Base-by-base conservation (phyloP, 1,140 invertebrate genomes). In the Reticulitermes speratus region DNA sequence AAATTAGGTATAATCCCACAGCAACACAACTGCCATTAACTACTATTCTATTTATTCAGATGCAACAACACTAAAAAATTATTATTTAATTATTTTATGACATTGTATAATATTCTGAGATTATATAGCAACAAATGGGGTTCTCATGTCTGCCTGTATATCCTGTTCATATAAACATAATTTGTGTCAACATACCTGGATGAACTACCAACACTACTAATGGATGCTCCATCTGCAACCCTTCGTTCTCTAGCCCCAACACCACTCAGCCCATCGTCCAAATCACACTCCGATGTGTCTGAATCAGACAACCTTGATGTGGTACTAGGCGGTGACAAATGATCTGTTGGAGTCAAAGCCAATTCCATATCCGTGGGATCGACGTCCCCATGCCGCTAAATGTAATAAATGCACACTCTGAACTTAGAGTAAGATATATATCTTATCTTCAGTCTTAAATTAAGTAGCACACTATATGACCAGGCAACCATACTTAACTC, bases 231-330 rank as follows among this genome's bases (percentile, higher is more conserved):
- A 90, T 96, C 95, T 87, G 94, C 94, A 30, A 94, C 93, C 89
- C 94, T 91, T 88, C 93, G 91, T 90, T 94, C 91, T 89, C 95
- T 92, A 88, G 91, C 90, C 87, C 93, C 91, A 32, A 83, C 44
- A 88, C 87, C 82, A 89, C 89, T 48, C 91, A 92, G 91, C 89
- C 94, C 94, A 90, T 97, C 96, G 86, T 93, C 92, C 88, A 96
- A 94, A 90, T 98, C 97, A 90, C 97, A 95, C 91, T 99, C 97
- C 88, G 97, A 98, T 87, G 96, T 96, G 92, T 99, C 97, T 45
- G 96, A 97, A 91, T 99, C 97, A 88, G 97, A 98, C 88, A 98
- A 94, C 88, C 96, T 94, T 86, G 97, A 97, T 86, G 96, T 96
- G 32, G 95, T 96, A 87, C 96, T 96, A 87, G 97, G 97, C 69